Base-by-base conservation (phyloP, 1,140 invertebrate species). In the Eupristina koningsbergeri region DNA sequence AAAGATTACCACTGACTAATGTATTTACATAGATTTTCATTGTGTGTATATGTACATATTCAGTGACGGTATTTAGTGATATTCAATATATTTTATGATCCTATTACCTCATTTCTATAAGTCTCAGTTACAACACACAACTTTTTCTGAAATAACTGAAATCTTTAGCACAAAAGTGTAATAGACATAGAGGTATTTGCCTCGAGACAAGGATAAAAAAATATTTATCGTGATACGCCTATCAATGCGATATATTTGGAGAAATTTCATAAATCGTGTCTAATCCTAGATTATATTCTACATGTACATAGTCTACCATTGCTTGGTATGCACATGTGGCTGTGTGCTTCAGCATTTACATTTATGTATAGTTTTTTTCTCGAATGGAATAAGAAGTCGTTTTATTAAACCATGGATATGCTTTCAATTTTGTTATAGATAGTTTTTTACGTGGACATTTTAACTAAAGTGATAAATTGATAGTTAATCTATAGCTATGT, bases 231-330 rank as follows among this genome's bases (percentile, higher is more conserved):
- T 13, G 64, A 36, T 39, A 71, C 0, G 22, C 26, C 13, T 39
- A 7, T 41, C 15, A 11, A 8, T 41, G 19, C 67, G 0, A n/a
- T 41, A n/a, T 41, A 71, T 71, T 29, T 11, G 22, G 34, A 8
- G 39, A 41, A 47, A 63, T 79, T 45, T n/a, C 50, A 53, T 71
- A 81, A 64, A 58, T 39, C 61, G n/a, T 36, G n/a, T 45, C 39
- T 61, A 58, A 74, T 74, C 71, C 71, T 3, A 36, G 80, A 81
- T 81, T 74, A 58, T 50, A 6, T 34, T 47, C 0, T 39, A 7
- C 1, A 34, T 41, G n/a, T 39, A 7, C 1, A 34, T 41, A 41
- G n/a, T 26, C n/a, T 41, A 26, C 67, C 41, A 3, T 71, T 41
- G 67, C 36, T 71, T n/a, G 9, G n/a, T 9, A 11, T 17, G 22